Conservation (phyloP, 1,140 invertebrate genomes). For the Hesperophylax magnus region DNA sequence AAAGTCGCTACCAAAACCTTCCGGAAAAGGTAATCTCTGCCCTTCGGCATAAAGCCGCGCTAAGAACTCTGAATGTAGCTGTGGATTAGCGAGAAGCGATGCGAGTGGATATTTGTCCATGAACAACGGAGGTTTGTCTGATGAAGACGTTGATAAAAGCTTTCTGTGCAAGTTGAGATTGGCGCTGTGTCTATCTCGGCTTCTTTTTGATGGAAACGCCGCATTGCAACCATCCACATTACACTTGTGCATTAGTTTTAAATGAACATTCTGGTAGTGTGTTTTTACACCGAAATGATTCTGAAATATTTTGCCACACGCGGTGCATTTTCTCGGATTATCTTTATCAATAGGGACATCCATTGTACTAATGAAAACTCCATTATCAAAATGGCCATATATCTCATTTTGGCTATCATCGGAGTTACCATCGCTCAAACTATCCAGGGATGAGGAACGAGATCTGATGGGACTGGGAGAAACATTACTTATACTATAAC, state of each 20-base stretch:
- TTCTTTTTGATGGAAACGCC: conserved; percentile 94
- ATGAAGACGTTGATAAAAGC: conserved; percentile 81
- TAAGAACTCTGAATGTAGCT: conserved; percentile 82
- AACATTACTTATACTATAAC: conserved; percentile 62
- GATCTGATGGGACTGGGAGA: conserved; percentile 61
- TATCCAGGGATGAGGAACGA: conserved; percentile 73
- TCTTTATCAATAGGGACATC: conserved; percentile 86
- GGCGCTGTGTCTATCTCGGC: conserved; percentile 92
- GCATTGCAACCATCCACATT: conserved; percentile 97
- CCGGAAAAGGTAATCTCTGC: conserved; percentile 69
- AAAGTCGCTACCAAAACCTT: conserved; percentile 65
- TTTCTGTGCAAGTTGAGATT: conserved; percentile 94
- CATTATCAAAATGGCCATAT: conserved; percentile 81
- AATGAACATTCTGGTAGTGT: conserved; percentile 96
- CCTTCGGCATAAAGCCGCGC: conserved; percentile 81
- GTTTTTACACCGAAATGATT: conserved; percentile 96
- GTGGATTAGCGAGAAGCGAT: conserved; percentile 67
- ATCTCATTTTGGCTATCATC: conserved; percentile 74
- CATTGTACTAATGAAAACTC: conserved; percentile 79
- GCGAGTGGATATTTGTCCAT: conserved; percentile 61
- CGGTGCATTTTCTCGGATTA: conserved; percentile 88
- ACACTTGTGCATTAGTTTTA: conserved; percentile 97
- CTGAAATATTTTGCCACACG: conserved; percentile 94
- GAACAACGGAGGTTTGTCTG: conserved; percentile 61
- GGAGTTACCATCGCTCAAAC: conserved; percentile 68